These are phyloP conservation scores for Cygnus buccinator DNA, from an alignment of 2,113 vertebrate genomes.

Conservation along the genomic window DNA sequence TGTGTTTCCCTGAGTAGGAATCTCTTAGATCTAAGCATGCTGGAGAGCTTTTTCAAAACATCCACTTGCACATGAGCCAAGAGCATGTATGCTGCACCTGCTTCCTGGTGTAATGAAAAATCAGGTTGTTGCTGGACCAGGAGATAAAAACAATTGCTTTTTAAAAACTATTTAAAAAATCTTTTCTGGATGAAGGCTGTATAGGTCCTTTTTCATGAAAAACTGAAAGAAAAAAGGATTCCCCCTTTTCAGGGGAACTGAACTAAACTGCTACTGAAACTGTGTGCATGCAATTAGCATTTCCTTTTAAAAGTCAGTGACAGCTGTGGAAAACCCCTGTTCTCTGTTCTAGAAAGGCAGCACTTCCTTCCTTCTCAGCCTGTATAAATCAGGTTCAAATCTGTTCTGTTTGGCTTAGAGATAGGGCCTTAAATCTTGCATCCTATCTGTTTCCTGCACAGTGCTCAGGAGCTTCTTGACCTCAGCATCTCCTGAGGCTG, in stretches of 20 bases:
- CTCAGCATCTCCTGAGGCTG: too few species aligned
- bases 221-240: not conserved
- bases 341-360: not conserved
- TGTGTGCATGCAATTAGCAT: fast-evolving
- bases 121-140: not conserved
- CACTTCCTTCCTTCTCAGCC: not conserved
- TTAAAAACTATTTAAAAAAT: not conserved
- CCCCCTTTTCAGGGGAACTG: not conserved
- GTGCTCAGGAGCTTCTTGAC: not conserved
- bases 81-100: fast-evolving
- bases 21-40: fast-evolving
- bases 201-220: not conserved
- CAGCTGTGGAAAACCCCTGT: not conserved
- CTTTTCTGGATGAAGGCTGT: not conserved
- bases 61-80: not conserved
- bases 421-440: not conserved
- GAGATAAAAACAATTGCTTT: not conserved
- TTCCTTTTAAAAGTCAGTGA: not conserved
- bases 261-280: not conserved
- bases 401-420: not conserved
- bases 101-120: not conserved
- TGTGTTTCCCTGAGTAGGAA: not conserved
- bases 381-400: not conserved
- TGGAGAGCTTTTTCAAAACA: not conserved
- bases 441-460: not conserved